Evolutionary conservation across 2,797 vertebrate species (phyloP), one percentile per base, ranked within the genome.

Genomic region (Eulemur albifrons): DNA sequence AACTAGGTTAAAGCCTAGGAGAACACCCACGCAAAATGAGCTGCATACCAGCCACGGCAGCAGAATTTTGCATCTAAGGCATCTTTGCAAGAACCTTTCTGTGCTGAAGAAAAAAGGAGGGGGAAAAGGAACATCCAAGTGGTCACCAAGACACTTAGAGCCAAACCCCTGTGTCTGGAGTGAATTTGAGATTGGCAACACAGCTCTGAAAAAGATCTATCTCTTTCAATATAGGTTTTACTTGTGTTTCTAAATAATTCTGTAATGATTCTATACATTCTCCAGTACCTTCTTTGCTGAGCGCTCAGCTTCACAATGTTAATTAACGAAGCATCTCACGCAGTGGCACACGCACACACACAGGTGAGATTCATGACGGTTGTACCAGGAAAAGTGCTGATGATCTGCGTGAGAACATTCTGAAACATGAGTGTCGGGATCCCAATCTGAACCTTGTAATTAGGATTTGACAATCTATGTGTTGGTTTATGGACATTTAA

Each of bases 401-500:
- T 43, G 73, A 48, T n/a, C 7, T 35, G 43, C 30, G 35, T 57
- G 63, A 89, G 59, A 84, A 84, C 9, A 61, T 69, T 50, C n/a
- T 76, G 73, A 87, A 89, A 61, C 40, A 35, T 69, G 10, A 52
- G 32, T 72, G 38, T 89, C 67, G 73, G 57, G 48, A 54, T 70
- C 38, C 76, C 23, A 12, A 43, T 13, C 67, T 73, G 59, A 92
- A 73, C 38, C 61, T 94, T 83, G 38, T 86, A 59, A 89, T 94
- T 52, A 89, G 69, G 8, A 89, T 87, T 86, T 87, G 70, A 92
- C 72, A 88, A 65, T 67, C 35, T 7, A 30, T 23, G 7, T 92
- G 65, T 77, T 79, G 79, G 69, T 92, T 79, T 92, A n/a, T 61
- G 65, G 84, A 76, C 65, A 92, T 84, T 90, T 92, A 57, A 92